Conservation (phyloP, 2,888 invertebrate genomes). For the Monochamus alternatus region DNA sequence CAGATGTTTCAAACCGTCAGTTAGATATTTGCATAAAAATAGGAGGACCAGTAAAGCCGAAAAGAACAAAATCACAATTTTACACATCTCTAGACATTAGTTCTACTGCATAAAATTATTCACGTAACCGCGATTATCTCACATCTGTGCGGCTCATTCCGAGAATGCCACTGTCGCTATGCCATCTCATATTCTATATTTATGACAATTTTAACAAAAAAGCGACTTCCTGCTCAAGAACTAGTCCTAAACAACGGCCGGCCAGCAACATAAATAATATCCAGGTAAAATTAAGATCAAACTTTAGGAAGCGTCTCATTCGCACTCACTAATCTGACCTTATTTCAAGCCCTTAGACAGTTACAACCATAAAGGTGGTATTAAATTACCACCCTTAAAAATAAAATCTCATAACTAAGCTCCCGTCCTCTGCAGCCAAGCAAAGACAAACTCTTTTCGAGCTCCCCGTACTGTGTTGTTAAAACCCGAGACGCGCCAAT, state of each 20-base stretch:
- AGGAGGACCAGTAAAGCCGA: neutral
- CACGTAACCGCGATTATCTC: conserved; percentile 26
- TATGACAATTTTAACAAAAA: conserved; percentile 33
- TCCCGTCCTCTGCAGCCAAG: conserved; percentile 52
- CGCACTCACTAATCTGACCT: conserved; percentile 66
- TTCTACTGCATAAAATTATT: conserved; percentile 13
- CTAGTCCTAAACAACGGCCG: conserved; percentile 2
- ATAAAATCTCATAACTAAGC: conserved; percentile 67
- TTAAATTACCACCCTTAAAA: conserved; percentile 70
- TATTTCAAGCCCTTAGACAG: conserved; percentile 68
- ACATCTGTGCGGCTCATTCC: conserved; percentile 11
- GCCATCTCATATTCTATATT: conserved; percentile 27
- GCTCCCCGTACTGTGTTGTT: conserved; percentile 39
- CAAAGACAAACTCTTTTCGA: conserved; percentile 37
- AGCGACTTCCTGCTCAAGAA: conserved; percentile 36
- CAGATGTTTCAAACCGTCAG: neutral
- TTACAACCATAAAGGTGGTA: conserved; percentile 69
- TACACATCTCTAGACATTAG: conserved; percentile 14
- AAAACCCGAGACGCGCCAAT: conserved; percentile 42
- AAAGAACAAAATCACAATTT: conserved; percentile 22
- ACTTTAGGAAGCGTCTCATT: conserved; percentile 51
- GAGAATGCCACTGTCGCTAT: conserved; percentile 17
- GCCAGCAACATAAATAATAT: conserved; percentile 35
- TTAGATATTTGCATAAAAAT: conserved; percentile 16
- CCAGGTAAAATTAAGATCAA: conserved; percentile 50